A percentile compares a stretch with the other conserved stretches of the same genome.
Evolutionary conservation across 2,797 vertebrate species (phyloP).

Genomic region (Leptoclinus maculatus): DNA sequence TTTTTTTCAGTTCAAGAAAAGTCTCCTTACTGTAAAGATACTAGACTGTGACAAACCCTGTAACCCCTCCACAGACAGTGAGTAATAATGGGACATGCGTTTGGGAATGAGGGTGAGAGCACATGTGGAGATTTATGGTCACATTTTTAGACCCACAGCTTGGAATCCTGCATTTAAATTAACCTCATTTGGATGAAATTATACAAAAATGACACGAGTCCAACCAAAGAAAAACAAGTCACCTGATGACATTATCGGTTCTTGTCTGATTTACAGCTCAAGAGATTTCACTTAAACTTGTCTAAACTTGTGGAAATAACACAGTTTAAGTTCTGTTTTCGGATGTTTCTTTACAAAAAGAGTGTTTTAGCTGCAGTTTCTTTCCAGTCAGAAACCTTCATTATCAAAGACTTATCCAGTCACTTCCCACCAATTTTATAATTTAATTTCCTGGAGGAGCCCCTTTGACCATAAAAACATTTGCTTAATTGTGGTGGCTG

Average conservation of each 20-base stretch:
- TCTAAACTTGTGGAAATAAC: background rate
- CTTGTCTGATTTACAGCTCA: background rate
- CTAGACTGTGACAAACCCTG: background rate
- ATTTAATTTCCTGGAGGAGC: background rate
- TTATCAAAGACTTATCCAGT: background rate
- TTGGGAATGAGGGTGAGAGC: background rate
- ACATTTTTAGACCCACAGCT: slow-evolving; percentile 3
- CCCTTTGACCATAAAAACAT: background rate
- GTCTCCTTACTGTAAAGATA: background rate
- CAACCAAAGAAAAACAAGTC: too few species aligned
- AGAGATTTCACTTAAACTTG: background rate
- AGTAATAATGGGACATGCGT: background rate
- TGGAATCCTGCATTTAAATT: background rate
- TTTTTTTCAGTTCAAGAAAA: background rate
- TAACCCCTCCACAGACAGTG: background rate
- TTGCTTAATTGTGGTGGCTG: background rate
- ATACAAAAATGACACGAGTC: background rate
- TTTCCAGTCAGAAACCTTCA: background rate
- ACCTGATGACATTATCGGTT: background rate
- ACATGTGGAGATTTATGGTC: slow-evolving; percentile 2
- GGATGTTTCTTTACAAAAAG: background rate
- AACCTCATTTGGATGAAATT: background rate
- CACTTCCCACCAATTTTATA: background rate
- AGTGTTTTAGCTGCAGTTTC: background rate
- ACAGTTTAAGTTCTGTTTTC: background rate